phyloP scores from a whole-genome alignment of 1,140 invertebrate genomes.

The Octopus sinensis region DNA sequence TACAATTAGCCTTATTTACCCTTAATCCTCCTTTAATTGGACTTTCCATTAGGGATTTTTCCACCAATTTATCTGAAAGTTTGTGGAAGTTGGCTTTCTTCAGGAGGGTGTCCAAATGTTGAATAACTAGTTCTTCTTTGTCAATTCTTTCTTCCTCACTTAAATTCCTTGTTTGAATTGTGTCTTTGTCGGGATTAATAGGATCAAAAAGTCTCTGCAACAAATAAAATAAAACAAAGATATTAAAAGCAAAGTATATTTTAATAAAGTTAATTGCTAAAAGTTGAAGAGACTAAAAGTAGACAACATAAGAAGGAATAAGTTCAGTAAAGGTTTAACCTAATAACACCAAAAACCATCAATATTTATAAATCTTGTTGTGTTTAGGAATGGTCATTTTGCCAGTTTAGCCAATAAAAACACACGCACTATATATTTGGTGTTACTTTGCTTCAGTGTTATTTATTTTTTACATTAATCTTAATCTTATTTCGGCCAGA shows the following conservation, averaged over 20 bases:
- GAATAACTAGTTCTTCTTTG: slow-evolving; percentile 54
- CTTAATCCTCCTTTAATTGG: slow-evolving; percentile 40
- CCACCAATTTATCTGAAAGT: slow-evolving; percentile 37
- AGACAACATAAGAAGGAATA: background rate
- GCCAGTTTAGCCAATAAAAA: background rate
- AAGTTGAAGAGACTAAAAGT: background rate
- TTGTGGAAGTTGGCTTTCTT: slow-evolving; percentile 54
- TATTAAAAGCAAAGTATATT: background rate
- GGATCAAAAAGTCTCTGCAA: slow-evolving; percentile 53
- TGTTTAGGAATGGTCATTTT: background rate
- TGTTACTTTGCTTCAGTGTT: no score
- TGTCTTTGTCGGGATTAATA: slow-evolving; percentile 56
- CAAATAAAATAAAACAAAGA: background rate
- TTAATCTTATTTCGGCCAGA: background rate
- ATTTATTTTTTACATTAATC: background rate
- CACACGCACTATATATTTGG: no score
- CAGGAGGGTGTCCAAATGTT: slow-evolving; percentile 49
- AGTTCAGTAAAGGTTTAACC: background rate
- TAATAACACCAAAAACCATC: background rate
- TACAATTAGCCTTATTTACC: slow-evolving; percentile 34
- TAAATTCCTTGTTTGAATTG: slow-evolving; percentile 41
- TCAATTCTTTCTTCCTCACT: slow-evolving; percentile 46
- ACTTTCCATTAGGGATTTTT: slow-evolving; percentile 43
- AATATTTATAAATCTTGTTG: background rate
- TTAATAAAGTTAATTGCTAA: background rate